Evolutionary conservation across 1,140 invertebrate genomes (phyloP).

Genomic region (Papilio dardanus): DNA sequence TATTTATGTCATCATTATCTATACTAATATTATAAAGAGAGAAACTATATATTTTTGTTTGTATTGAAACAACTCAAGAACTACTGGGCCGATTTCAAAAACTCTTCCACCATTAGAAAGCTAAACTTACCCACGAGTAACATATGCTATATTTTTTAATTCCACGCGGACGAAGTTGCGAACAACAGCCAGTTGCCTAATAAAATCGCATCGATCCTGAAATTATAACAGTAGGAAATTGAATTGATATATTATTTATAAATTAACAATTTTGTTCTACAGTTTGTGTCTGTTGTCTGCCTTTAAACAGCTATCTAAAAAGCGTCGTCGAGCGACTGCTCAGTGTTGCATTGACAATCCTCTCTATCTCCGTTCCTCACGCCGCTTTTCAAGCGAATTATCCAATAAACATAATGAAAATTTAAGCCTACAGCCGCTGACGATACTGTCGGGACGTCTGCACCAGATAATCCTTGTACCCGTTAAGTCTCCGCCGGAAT

Average conservation of each 20-base stretch:
- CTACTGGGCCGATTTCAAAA: too few relatives aligned
- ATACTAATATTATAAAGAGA: too few relatives aligned
- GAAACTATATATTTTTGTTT: too few relatives aligned
- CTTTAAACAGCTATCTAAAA: constrained; percentile 30
- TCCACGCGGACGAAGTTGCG: too few relatives aligned
- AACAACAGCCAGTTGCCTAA: too few relatives aligned
- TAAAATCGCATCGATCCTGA: too few relatives aligned
- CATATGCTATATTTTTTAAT: too few relatives aligned
- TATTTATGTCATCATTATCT: too few relatives aligned
- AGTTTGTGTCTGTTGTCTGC: constrained; percentile 26
- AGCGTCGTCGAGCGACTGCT: constrained; percentile 64
- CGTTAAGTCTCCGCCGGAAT: constrained; percentile 59
- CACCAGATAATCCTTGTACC: constrained; percentile 71
- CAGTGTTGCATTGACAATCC: constrained; percentile 78
- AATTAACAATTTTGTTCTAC: constrained; percentile 14
- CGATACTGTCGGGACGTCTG: constrained; percentile 67
- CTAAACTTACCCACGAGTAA: too few relatives aligned
- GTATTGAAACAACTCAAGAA: too few relatives aligned
- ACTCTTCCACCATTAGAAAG: too few relatives aligned
- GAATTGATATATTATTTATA: not conserved
- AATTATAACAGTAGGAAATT: too few relatives aligned
- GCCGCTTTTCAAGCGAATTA: constrained; percentile 73
- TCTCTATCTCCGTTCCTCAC: constrained; percentile 72
- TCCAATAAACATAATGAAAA: constrained; percentile 82
- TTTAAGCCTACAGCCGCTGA: constrained; percentile 77